Base-by-base conservation (phyloP, 2,888 invertebrate species). In the Acholoe squamosa region DNA sequence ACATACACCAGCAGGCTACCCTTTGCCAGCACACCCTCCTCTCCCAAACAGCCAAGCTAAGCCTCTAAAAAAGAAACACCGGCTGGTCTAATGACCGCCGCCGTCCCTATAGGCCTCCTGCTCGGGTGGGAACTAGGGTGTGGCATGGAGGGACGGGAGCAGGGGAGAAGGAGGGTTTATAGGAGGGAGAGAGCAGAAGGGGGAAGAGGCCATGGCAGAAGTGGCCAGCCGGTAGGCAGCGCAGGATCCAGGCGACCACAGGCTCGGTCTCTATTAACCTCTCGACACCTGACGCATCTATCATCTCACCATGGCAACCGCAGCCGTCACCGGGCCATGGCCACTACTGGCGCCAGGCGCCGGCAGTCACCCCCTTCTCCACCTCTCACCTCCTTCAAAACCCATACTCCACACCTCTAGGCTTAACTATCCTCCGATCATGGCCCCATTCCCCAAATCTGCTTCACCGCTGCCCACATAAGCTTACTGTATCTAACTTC, bases 241-340 rank as follows among this genome's bases (percentile, higher is more conserved):
- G 61, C 61, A n/a, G 22, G 71, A 71, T 71, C 71, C 71, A 16
- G 25, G 28, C 71, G 71, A 71, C 71, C 71, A 71, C 71, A 31
- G 71, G 71, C 28, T 71, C 25, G 31, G 71, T 71, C 71, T 71
- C 71, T 71, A 71, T 71, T 71, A 71, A 71, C 71, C 71, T 71
- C 31, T 14, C 31, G 71, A 28, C 71, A 71, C 71, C 71, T 71
- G 31, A 25, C 71, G 71, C 71, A 71, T 71, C 71, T 71, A 71
- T 71, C 71, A 71, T 28, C 71, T n/a, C 61, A 71, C 71, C 71
- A 25, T 71, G 71, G 71, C 71, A 71, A 71, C 71, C 31, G 71
- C 71, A 25, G 28, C 71, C 71, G 25, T 28, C 71, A 71, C 28
- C 71, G 12, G n/a, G 71, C 25, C 71, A 28, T 71, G 25, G 71